These are phyloP conservation scores for Corbicula japonica DNA, from an alignment of 2,888 invertebrate species.

Conservation along the genomic window DNA sequence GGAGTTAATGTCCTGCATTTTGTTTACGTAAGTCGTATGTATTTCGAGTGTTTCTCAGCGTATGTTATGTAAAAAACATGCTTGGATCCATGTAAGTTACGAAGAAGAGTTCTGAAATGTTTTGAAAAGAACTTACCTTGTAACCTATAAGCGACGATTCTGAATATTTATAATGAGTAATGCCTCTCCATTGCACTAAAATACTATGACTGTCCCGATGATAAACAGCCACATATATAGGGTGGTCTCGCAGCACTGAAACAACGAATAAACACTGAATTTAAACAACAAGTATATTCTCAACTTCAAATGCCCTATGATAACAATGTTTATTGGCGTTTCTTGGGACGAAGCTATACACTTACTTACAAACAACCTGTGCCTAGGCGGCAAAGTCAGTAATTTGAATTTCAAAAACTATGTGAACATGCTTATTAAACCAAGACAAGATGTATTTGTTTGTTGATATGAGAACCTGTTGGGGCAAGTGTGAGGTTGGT, in stretches of 20 bases:
- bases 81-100: neutral
- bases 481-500: too few relatives aligned
- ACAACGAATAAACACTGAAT: too few relatives aligned
- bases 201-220: slow-evolving; percentile 10
- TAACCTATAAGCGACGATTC: slow-evolving; percentile 15
- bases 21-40: neutral
- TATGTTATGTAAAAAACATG: neutral
- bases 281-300: too few relatives aligned
- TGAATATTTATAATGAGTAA: neutral
- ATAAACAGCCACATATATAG: slow-evolving; percentile 12
- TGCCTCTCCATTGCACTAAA: slow-evolving; percentile 3
- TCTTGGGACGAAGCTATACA: too few relatives aligned
- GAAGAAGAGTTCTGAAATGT: neutral
- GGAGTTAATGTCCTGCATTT: neutral
- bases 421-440: too few relatives aligned
- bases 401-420: too few relatives aligned
- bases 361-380: too few relatives aligned
- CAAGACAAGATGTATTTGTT: too few relatives aligned
- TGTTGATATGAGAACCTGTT: too few relatives aligned
- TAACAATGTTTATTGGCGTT: too few relatives aligned
- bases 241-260: slow-evolving; percentile 17
- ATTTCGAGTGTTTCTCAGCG: neutral
- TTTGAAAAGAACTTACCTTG: slow-evolving; percentile 1
- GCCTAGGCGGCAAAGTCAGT: too few relatives aligned
- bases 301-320: too few relatives aligned